Base-by-base conservation (phyloP, 1,140 invertebrate species). In the Armadillidium nasatum region DNA sequence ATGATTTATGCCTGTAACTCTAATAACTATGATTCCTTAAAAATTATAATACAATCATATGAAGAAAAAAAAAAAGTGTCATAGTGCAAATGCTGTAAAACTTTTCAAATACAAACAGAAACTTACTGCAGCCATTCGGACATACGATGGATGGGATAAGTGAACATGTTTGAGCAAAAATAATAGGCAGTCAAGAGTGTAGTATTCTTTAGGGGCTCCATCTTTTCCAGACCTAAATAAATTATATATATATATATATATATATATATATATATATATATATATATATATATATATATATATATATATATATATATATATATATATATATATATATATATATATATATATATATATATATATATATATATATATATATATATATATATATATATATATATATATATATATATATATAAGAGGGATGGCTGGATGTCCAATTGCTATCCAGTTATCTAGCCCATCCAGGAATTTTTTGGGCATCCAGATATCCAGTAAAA, bases 151-250 rank as follows among this genome's bases (percentile, higher is more conserved):
- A 92, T 98, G 97, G 68, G 92, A 91, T 70, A 97, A 88, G 68
- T 91, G 88, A 45, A 96, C 92, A 91, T 98, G 95, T 87, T 97
- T 97, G 44, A 99, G 88, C 67, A 99, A 88, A 87, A 96, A 98
- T 33, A 98, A 84, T 74, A 99, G 88, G 86, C 96, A 98, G 86
- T 98, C 96, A 77, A 99, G 85, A 0, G 96, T 97, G 84, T 99
- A 98, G 85, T 98, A 98, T 86, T 98, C 95, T 85, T 97, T 97
- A 33, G 91, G 88, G 33, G 90, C 90, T n/a, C 94, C 94, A 87
- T 98, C 95, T 84, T 96, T 97, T 0, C 94, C 95, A 80, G 95
- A 95, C n/a, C 95, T 97, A 84, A 3, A 44, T 44, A 44, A 15
- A 70, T 89, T 88, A 81, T 74, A 22, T n/a, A 66, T 66, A n/a